Evolutionary conservation across 2,888 invertebrate species (phyloP), one percentile per base, ranked within the genome.

Genomic region (Thumatha senex): DNA sequence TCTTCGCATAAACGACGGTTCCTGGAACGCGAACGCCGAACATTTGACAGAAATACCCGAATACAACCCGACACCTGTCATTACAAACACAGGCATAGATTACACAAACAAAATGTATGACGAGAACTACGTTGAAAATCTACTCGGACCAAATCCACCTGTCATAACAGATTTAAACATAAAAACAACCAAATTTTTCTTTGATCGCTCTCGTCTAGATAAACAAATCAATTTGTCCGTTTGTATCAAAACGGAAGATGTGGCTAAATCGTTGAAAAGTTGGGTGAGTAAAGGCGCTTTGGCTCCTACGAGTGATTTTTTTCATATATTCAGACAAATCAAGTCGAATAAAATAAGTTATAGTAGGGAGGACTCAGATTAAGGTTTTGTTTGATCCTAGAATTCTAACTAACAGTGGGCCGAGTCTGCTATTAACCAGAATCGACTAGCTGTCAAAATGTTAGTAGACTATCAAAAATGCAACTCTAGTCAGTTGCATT

Each of bases 101-200:
- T 90, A 80, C 46, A 89, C 89, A 0, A 72, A 82, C 40, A 72
- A 69, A 15, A 40, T 42, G 0, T 83, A 87, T 12, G 70, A 84
- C 9, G 76, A 78, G 0, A 48, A 72, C 0, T 89, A 86, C 5
- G 75, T 87, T 0, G 74, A 82, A 0, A 65, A 56, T 0, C n/a
- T 87, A 0, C 40, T 90, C 0, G 89, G 89, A 0, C 84, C 89
- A 0, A 51, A 80, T 14, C 87, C 89, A 0, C 88, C 89, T 0
- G n/a, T 79, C 0, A 46, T 89, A 0, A 84, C 80, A 0, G 79
- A 80, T 1, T 36, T 90, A 0, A 74, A 68, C 0, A 69, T 90
- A 0, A 76, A 67, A 15, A 64, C 73, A 0, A 57, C 72, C 0
- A 74, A 62, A 24, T 43, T 56, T 0, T 89, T 85, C 57, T 83